Evolutionary conservation across 2,888 invertebrate species (phyloP).

Genomic region (Apamea sordens): DNA sequence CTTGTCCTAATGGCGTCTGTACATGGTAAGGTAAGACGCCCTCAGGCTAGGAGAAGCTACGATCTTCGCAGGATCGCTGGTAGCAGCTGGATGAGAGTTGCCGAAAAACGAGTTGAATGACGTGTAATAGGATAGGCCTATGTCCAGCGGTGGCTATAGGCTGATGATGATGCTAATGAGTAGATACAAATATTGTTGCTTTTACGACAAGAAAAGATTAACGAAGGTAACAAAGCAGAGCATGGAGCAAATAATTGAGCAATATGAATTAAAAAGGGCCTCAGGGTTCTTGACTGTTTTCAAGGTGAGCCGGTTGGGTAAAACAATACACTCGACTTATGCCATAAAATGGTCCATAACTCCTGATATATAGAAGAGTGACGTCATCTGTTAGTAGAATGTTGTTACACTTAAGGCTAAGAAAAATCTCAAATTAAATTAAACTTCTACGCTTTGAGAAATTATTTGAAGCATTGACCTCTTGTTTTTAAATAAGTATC

Average conservation of each 20-base stretch:
- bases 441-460: not conserved
- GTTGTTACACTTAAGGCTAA: not conserved
- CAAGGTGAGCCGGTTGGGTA: slow-evolving; percentile 62
- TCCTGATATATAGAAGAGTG: slow-evolving; percentile 40
- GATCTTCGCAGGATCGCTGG: too few relatives aligned
- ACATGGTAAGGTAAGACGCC: too few relatives aligned
- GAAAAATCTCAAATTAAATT: not conserved
- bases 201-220: not conserved
- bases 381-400: slow-evolving; percentile 48
- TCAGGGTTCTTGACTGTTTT: slow-evolving; percentile 16
- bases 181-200: not conserved
- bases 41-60: too few relatives aligned
- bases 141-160: too few relatives aligned
- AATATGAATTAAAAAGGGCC: slow-evolving; percentile 36
- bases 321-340: slow-evolving; percentile 55
- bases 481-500: not conserved
- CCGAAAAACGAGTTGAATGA: too few relatives aligned
- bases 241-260: slow-evolving; percentile 19
- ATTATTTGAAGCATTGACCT: not conserved
- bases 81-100: too few relatives aligned
- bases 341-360: slow-evolving; percentile 55
- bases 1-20: too few relatives aligned
- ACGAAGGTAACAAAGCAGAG: not conserved
- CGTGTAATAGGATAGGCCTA: too few relatives aligned
- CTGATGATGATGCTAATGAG: too few relatives aligned